Percentiles rank a stretch among this genome's conserved stretches.
phyloP scores from a whole-genome alignment of 64 coral and sea anemone genomes.

The Montipora sp. region DNA sequence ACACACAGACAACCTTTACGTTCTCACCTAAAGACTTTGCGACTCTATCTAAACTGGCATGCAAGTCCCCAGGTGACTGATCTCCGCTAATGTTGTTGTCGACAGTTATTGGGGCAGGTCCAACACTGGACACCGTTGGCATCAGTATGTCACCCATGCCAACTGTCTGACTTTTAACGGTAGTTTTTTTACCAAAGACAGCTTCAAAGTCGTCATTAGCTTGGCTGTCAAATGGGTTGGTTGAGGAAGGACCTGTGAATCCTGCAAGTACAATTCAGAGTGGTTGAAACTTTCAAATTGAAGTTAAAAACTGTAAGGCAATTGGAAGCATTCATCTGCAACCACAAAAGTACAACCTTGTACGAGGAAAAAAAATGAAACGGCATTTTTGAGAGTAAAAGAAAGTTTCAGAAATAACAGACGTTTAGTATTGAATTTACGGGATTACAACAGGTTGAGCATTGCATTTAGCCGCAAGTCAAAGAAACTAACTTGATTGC shows the following conservation, averaged over 20 bases:
- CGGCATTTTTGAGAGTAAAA: no score
- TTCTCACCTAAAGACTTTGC: slow-evolving; percentile 38
- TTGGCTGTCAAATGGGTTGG: slow-evolving; percentile 49
- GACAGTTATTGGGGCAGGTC: background rate
- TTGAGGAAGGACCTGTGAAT: background rate
- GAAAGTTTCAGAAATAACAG: no score
- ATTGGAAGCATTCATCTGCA: no score
- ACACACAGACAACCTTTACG: background rate
- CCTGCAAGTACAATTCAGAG: background rate
- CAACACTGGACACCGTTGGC: slow-evolving; percentile 14
- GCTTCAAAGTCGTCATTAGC: slow-evolving; percentile 33
- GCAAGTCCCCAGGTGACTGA: slow-evolving; percentile 5
- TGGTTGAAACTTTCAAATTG: background rate
- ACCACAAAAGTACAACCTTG: no score
- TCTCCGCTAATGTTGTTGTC: background rate
- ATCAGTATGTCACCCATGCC: slow-evolving; percentile 24
- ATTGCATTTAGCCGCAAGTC: no score
- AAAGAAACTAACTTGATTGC: no score
- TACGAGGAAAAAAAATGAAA: no score
- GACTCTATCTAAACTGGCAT: slow-evolving; percentile 40
- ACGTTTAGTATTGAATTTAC: no score
- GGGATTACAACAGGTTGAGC: no score
- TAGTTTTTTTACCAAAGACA: background rate
- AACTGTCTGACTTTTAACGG: background rate
- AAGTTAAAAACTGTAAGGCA: background rate